Evolutionary conservation across 2,888 invertebrate genomes (phyloP), one percentile per base, ranked within the genome.

Genomic region (Lasioglossum calceatum): DNA sequence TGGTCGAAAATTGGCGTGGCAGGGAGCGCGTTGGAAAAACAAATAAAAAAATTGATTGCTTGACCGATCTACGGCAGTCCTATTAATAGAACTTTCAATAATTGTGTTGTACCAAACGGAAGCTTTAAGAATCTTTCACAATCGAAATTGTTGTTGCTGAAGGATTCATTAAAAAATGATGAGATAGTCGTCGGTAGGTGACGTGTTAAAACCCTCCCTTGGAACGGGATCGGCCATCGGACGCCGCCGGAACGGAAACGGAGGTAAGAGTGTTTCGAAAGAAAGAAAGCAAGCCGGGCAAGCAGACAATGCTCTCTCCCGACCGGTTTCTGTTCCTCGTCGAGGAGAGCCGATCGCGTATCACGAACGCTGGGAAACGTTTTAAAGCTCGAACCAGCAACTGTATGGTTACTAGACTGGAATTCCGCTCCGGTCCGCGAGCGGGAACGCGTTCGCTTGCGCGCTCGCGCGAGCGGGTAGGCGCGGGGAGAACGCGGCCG

Each of bases 351-450:
- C 74, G 87, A 88, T 88, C 85, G 85, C 61, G 80, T 82, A 86
- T 87, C 80, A 67, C 82, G 54, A 54, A 39, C 72, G 80, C 79
- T 88, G 87, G 85, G 87, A 90, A 91, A 91, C 82, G 84, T 91
- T 87, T 85, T 82, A 89, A 87, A 82, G 77, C 86, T 79, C 85
- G 85, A 84, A 88, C 89, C 91, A 76, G 70, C 90, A 83, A 90
- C 89, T 85, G 89, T 88, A 91, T 91, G 92, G 85, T 93, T 93
- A 93, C 93, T 93, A 93, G 93, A 93, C 93, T 93, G 93, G 92
- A 93, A 92, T 93, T 93, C 93, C 93, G 93, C 89, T 89, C 72
- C 77, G 79, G 85, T 83, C 8, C 36, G 16, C 36, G 67, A 54
- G 27, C 61, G 67, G 19, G 71, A 32, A 86, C 84, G 81, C 70